These are phyloP conservation scores for Oceanodroma tethys DNA, from an alignment of 2,113 vertebrate species.

Conservation along the genomic window DNA sequence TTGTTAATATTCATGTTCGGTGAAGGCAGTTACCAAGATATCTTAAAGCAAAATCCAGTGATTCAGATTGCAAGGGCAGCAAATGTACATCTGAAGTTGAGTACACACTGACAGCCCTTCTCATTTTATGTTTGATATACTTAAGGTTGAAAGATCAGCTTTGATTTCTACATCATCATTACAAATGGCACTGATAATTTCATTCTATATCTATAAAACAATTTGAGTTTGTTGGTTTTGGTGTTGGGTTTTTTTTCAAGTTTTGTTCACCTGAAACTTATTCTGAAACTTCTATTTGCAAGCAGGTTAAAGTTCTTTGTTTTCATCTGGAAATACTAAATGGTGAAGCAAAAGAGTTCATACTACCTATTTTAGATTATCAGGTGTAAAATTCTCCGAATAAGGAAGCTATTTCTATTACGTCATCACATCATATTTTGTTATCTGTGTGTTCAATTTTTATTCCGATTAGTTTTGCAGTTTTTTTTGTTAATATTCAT, in stretches of 20 bases:
- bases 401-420: neutral
- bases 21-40: neutral
- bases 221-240: neutral
- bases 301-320: neutral
- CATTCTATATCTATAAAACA: neutral
- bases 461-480: neutral
- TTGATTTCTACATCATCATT: neutral
- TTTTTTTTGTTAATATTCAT: neutral
- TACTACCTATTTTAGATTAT: neutral
- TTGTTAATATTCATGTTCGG: neutral
- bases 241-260: neutral
- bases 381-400: neutral
- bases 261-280: neutral
- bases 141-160: neutral
- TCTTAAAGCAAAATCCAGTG: neutral
- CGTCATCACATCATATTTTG: neutral
- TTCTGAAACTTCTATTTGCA: neutral
- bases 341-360: neutral
- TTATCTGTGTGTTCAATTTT: neutral
- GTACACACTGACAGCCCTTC: neutral
- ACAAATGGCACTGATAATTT: neutral
- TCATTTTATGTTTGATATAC: neutral
- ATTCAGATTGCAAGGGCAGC: neutral
- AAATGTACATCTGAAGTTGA: neutral
- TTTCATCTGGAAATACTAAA: conserved; percentile 29